Evolutionary conservation across 1,140 invertebrate species (phyloP).

Genomic region (Phymastichus coffea): DNA sequence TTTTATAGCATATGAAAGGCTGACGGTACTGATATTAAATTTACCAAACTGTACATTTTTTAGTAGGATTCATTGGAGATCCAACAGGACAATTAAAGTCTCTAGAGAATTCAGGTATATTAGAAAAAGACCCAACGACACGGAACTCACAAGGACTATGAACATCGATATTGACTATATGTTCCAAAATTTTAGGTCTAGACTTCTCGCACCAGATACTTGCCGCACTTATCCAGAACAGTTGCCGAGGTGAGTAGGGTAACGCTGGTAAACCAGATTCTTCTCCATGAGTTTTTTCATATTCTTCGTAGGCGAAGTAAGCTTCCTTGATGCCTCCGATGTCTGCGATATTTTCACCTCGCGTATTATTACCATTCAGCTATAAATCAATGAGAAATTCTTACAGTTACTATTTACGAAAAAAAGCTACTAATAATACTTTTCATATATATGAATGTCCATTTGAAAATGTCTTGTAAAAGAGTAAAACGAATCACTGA

Average conservation of each 20-base stretch:
- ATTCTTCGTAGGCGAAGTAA: conserved; percentile 57
- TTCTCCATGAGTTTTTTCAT: conserved; percentile 42
- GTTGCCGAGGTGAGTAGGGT: conserved; percentile 57
- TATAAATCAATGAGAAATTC: no score
- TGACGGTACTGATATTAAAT: no score
- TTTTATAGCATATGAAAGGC: no score
- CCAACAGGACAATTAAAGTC: no score
- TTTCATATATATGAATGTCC: no score
- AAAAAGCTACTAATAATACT: no score
- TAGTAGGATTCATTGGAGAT: no score
- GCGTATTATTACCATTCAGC: conserved; percentile 63
- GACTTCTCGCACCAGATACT: conserved; percentile 60
- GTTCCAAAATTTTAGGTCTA: conserved; percentile 51
- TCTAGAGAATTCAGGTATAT: no score
- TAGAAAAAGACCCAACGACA: conserved; percentile 87
- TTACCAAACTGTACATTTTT: no score
- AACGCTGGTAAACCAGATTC: conserved; percentile 56
- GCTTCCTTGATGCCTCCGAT: conserved; percentile 64
- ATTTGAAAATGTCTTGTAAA: no score
- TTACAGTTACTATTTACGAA: no score
- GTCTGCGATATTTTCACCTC: conserved; percentile 67
- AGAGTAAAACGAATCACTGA: no score
- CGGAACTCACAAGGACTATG: conserved; percentile 82
- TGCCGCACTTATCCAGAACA: conserved; percentile 66
- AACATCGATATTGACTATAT: conserved; percentile 66